phyloP scores from a whole-genome alignment of 2,113 vertebrate species.

The Irena cyanogastra region DNA sequence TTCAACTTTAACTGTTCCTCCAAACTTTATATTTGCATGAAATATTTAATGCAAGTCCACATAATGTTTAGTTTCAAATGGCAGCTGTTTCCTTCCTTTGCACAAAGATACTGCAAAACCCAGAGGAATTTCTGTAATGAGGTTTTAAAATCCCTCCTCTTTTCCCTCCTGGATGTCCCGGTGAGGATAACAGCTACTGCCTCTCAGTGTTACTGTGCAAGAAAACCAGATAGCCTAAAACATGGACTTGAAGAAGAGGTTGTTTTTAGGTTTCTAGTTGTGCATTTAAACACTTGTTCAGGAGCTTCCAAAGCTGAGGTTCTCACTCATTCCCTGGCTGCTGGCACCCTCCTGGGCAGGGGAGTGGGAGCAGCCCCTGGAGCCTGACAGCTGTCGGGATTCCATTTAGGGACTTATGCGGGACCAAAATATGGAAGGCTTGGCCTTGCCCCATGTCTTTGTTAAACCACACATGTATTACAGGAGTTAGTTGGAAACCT shows the following conservation, averaged over 20 bases:
- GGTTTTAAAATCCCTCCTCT: not conserved
- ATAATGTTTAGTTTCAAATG: not conserved
- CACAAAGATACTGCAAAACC: not conserved
- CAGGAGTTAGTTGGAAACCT: not conserved
- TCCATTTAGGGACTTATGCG: not conserved
- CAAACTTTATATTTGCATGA: not conserved
- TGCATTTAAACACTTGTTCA: not conserved
- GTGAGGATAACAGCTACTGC: not conserved
- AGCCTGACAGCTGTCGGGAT: accelerated
- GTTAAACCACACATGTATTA: accelerated
- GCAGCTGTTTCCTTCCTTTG: not conserved
- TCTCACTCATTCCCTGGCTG: not conserved
- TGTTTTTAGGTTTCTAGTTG: not conserved
- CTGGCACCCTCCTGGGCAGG: not conserved
- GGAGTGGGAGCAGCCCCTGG: not conserved
- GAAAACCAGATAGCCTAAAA: not conserved
- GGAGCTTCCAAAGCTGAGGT: not conserved
- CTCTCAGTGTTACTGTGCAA: not conserved
- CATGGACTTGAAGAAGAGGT: not conserved
- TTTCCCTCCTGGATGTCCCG: not conserved
- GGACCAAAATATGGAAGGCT: not conserved
- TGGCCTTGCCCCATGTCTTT: not conserved
- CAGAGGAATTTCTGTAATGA: not conserved
- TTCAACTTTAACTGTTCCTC: not conserved
- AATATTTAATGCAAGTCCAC: not conserved